A percentile compares a stretch with the other conserved stretches of the same genome.
Conservation (phyloP, 2,888 invertebrate species). For the Nomada ferruginata region DNA sequence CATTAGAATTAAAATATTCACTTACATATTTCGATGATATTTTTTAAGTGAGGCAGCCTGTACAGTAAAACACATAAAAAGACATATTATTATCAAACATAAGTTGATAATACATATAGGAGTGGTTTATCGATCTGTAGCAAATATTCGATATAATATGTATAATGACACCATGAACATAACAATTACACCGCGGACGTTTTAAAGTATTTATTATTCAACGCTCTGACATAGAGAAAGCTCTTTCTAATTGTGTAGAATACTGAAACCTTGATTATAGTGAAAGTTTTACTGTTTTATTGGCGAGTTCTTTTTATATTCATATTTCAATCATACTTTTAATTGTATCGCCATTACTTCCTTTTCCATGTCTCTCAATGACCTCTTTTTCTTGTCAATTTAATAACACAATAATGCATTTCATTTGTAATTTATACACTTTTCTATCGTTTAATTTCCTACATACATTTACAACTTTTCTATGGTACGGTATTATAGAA, state of each 20-base stretch:
- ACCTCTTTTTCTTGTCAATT: neutral
- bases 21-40: too few relatives aligned
- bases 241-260: slow-evolving; percentile 23
- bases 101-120: too few relatives aligned
- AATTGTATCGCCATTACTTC: neutral
- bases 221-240: slow-evolving; percentile 15
- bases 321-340: neutral
- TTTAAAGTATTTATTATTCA: slow-evolving; percentile 14
- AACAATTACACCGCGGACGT: neutral
- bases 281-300: slow-evolving; percentile 24
- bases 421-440: neutral
- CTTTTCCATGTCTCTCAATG: neutral
- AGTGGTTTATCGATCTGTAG: too few relatives aligned
- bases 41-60: too few relatives aligned
- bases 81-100: too few relatives aligned
- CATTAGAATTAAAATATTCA: too few relatives aligned
- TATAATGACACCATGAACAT: neutral
- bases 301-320: neutral
- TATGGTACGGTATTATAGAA: too few relatives aligned
- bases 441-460: too few relatives aligned
- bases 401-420: neutral
- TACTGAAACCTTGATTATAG: slow-evolving; percentile 19
- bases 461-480: too few relatives aligned
- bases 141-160: too few relatives aligned
- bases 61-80: too few relatives aligned